Base-by-base conservation (phyloP, 2,113 vertebrate genomes). In the Eulemur rufifrons region DNA sequence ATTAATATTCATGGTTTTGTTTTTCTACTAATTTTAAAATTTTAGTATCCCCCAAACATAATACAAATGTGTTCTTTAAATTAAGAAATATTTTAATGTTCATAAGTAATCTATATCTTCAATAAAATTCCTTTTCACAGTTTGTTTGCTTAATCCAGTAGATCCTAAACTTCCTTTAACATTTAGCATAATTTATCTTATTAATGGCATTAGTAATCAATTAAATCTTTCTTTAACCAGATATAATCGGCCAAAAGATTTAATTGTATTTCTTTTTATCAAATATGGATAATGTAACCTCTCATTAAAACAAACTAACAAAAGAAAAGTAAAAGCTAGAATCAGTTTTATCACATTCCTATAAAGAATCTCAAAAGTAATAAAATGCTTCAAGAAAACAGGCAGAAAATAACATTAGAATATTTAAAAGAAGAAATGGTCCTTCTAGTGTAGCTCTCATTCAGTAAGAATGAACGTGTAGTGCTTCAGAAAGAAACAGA, bases 301-400 rank as follows among this genome's bases (percentile, higher is more conserved):
- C 68, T 64, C 52, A 93, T n/a, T 54, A 77, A 95, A 91, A 45
- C 12, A 61, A 86, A 77, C 29, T 14, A 64, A 42, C n/a, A 66
- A 68, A 86, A 66, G 39, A 59, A 56, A 89, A 84, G 32, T 10
- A 93, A 89, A 92, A 76, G 50, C 9, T 66, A 64, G 15, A 54
- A 94, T 21, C 34, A 86, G 14, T 82, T 90, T 77, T 86, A 82
- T 34, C 50, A 86, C 20, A 82, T 93, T 85, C 1, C 27, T 76
- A 86, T 71, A 87, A 86, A 69, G 50, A 23, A 96, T 50, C 18
- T 91, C 34, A 42, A 89, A 93, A 91, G 37, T 87, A 95, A 45
- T 15, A 77, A 85, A 86, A 87, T 87, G 7, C 32, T 86, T 61
- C 42, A 81, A 71, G 83, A 83, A 94, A 45, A 87, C 11, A 37